phyloP scores from a whole-genome alignment of 2,888 invertebrate species.

The Cheilosia pagana region DNA sequence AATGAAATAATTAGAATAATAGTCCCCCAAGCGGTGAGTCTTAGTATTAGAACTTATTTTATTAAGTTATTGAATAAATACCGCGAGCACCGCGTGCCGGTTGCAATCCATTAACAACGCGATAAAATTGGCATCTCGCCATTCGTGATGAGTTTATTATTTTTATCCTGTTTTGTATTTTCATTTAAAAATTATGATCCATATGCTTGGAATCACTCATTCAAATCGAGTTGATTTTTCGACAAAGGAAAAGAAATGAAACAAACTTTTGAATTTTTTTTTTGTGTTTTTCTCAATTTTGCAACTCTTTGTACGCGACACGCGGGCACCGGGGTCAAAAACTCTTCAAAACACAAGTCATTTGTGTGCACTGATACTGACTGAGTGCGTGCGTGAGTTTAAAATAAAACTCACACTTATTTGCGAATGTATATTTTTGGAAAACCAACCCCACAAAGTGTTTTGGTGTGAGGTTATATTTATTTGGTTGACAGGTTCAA shows the following conservation, averaged over 20 bases:
- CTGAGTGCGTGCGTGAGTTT: neutral
- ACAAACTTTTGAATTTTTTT: neutral
- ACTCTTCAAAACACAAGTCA: slow-evolving; percentile 1
- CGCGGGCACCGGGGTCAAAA: slow-evolving; percentile 28
- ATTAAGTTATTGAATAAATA: slow-evolving; percentile 41
- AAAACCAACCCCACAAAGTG: neutral
- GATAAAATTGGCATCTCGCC: slow-evolving; percentile 50
- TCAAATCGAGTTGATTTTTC: slow-evolving; percentile 27
- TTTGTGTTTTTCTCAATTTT: neutral
- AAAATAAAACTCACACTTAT: slow-evolving; percentile 44
- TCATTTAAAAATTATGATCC: slow-evolving; percentile 62
- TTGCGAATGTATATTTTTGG: slow-evolving; percentile 47
- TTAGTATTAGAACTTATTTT: slow-evolving; percentile 15
- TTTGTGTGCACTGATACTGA: neutral
- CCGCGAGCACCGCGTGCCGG: neutral
- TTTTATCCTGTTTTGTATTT: slow-evolving; percentile 41
- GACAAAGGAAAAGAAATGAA: slow-evolving; percentile 5
- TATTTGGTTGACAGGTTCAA: slow-evolving; percentile 49
- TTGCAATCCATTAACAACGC: slow-evolving; percentile 58
- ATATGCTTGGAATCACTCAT: slow-evolving; percentile 28
- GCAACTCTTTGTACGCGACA: neutral
- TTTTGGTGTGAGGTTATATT: slow-evolving; percentile 43
- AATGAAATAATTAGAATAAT: slow-evolving; percentile 12
- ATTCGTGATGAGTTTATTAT: slow-evolving; percentile 49
- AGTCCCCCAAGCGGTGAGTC: neutral